Conservation (phyloP, 2,797 vertebrate genomes). For the Enteromius viviparus region DNA sequence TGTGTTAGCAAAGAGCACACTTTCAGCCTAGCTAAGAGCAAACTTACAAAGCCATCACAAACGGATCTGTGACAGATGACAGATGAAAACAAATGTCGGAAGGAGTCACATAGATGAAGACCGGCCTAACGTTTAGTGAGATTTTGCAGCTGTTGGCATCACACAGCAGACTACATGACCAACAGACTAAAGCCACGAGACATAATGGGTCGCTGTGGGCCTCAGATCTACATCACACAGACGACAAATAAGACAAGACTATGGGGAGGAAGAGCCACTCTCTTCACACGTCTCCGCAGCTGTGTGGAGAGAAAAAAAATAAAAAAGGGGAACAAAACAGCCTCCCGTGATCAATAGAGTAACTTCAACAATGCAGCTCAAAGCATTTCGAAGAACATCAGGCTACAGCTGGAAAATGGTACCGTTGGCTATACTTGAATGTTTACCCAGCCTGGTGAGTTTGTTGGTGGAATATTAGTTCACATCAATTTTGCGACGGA, state of each 20-base stretch:
- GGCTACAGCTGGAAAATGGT: conserved; percentile 11
- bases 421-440: conserved; percentile 89
- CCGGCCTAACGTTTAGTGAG: conserved; percentile 47
- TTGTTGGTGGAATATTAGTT: conserved; percentile 86
- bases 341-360: conserved; percentile 11
- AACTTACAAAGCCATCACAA: conserved; percentile 58
- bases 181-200: conserved; percentile 82
- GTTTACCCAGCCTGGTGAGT: conserved; percentile 92
- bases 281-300: conserved; percentile 80
- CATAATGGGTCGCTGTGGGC: conserved; percentile 73
- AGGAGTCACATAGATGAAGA: conserved; percentile 72
- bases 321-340: conserved; percentile 15
- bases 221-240: conserved; percentile 78
- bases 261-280: conserved; percentile 61
- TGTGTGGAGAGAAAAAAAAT: conserved; percentile 77
- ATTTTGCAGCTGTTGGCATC: conserved; percentile 63
- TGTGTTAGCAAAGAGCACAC: too few relatives aligned
- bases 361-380: conserved; percentile 37
- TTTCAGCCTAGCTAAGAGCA: not conserved
- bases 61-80: conserved; percentile 62
- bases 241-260: conserved; percentile 82
- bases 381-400: conserved; percentile 43
- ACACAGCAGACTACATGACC: conserved; percentile 75
- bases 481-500: conserved; percentile 85
- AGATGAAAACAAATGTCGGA: conserved; percentile 72